Base-by-base conservation (phyloP, 2,888 invertebrate genomes). In the Thalpophila matura region DNA sequence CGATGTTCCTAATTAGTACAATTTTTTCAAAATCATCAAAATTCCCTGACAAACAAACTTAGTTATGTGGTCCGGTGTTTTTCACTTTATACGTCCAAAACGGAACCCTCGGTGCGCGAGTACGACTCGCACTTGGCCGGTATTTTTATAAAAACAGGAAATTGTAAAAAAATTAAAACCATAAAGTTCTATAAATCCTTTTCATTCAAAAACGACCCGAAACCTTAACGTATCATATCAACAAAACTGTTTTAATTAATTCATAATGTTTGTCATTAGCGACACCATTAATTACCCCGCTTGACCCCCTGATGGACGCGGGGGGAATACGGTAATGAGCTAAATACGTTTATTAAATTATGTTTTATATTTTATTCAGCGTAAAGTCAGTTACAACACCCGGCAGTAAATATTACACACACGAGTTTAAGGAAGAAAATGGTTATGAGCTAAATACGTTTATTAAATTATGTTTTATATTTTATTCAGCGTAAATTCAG, bases 321-420 rank as follows among this genome's bases (percentile, higher is more conserved):
- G 33, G 38, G 26, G 46, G 31, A 27, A 4, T 4, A 14, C 12
- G n/a, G 35, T 40, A 37, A 54, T 42, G 47, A 46, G 33, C 29
- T 33, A 47, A 47, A 58, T 24, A 47, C 54, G 55, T 63, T 69
- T 59, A 53, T 55, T n/a, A n/a, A n/a, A n/a, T 42, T 43, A 9
- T 29, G 35, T n/a, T n/a, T n/a, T 29, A 63, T 74, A 56, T 74
- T 74, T 74, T 69, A 73, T 73, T 69, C 56, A 74, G 22, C 6
- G 12, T 18, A 22, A 27, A 40, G 27, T 24, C 20, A 45, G 26
- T 42, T 18, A n/a, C n/a, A n/a, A n/a, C n/a, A n/a, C n/a, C n/a
- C n/a, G n/a, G n/a, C n/a, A n/a, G n/a, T n/a, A n/a, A n/a, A n/a
- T n/a, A n/a, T n/a, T n/a, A n/a, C n/a, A n/a, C n/a, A n/a, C n/a